phyloP scores from a whole-genome alignment of 2,113 vertebrate genomes.

The Apaloderma vittatum region DNA sequence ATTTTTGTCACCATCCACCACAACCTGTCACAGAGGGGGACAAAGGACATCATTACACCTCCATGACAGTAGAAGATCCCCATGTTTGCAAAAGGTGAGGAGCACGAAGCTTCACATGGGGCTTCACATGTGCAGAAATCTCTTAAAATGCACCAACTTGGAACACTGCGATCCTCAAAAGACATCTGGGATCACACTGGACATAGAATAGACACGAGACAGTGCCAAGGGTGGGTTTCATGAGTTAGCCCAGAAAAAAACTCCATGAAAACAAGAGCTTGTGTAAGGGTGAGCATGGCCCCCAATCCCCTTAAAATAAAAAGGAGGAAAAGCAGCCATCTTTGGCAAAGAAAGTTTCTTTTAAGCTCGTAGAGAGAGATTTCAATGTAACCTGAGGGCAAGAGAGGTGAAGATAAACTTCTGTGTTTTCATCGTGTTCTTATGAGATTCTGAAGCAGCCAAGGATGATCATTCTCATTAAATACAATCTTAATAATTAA shows the following conservation, averaged over 20 bases:
- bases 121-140: neutral
- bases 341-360: neutral
- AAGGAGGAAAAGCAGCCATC: neutral
- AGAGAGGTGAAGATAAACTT: neutral
- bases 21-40: conserved; percentile 70
- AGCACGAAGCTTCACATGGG: neutral
- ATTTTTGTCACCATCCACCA: conserved; percentile 82
- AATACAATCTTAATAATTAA: conserved; percentile 55
- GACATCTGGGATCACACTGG: neutral
- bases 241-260: neutral
- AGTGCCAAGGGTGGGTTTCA: neutral
- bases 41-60: neutral
- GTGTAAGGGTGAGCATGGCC: neutral
- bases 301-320: neutral
- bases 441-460: neutral
- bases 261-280: neutral
- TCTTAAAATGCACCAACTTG: neutral
- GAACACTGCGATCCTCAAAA: fast-evolving
- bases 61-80: neutral
- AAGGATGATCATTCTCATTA: neutral
- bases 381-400: neutral
- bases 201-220: neutral
- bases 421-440: neutral
- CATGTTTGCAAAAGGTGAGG: neutral
- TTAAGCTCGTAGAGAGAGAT: neutral